Evolutionary conservation across 2,797 vertebrate genomes (phyloP), one percentile per base, ranked within the genome.

Genomic region (Phalloptychus januarius): DNA sequence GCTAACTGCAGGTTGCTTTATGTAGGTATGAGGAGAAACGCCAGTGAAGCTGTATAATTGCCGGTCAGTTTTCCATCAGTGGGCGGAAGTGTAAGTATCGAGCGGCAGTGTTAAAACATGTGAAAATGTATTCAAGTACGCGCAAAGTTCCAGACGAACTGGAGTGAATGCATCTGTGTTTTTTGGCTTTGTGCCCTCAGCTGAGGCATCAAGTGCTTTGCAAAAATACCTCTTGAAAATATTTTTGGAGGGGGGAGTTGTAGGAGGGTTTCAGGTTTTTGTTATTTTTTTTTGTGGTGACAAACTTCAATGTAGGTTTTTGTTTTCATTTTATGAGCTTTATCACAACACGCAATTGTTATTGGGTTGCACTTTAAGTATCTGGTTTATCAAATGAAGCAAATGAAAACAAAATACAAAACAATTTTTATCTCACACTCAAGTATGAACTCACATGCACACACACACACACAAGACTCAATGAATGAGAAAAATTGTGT

Each of bases 41-140:
- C 42, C 45, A n/a, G 28, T 69, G 74, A 28, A 25, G 74, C 56
- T 85, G 82, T 58, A 71, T 85, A 77, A 82, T 54, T 80, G 71
- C 42, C 13, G 52, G 71, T 28, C 78, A 72, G 28, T 72, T 82
- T 38, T 65, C 80, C 81, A 50, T 61, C 79, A 76, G 80, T 83
- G 83, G 83, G 81, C 28, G 81, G 67, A 81, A 58, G 87, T 81
- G 77, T 78, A 76, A 83, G 74, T 77, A 76, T 56, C 58, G 79
- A 52, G 72, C 31, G 16, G 54, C 69, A 83, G 77, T 78, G 83
- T 83, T 72, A 61, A 54, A 83, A 75, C 71, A 82, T 77, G 80
- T 77, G 77, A 74, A 78, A 87, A 75, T 76, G 7, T 83, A 85
- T 75, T 25, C 67, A 20, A 69, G 52, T 6, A 23, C 50, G 71